Evolutionary conservation across 2,797 vertebrate species (phyloP).

Genomic region (Melopsittacus undulatus): DNA sequence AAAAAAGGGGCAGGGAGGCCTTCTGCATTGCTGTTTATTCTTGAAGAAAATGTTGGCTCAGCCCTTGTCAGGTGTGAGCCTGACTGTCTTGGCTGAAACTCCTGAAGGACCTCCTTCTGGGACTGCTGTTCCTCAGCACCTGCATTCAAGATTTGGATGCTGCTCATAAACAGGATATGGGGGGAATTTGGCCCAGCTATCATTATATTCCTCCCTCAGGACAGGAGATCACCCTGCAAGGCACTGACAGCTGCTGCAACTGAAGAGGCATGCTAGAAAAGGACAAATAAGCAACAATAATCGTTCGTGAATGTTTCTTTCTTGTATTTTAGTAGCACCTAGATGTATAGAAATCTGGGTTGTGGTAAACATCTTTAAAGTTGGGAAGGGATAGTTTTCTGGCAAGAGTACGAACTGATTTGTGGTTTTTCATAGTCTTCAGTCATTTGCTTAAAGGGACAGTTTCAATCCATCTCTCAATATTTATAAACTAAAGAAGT

Average conservation of each 20-base stretch:
- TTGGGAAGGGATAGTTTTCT: background rate
- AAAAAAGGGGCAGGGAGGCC: background rate
- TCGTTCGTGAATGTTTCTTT: background rate
- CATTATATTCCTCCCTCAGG: background rate
- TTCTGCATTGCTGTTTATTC: rapidly evolving
- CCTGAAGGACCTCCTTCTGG: background rate
- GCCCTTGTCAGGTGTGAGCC: background rate
- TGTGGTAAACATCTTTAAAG: background rate
- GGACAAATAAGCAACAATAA: background rate
- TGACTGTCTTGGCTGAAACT: slow-evolving; percentile 15
- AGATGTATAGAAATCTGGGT: background rate
- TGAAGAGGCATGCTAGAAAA: background rate
- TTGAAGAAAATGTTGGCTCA: background rate
- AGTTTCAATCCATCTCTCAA: background rate
- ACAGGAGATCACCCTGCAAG: background rate
- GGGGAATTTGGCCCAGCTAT: background rate
- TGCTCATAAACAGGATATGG: background rate
- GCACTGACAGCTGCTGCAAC: background rate
- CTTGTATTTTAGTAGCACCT: background rate
- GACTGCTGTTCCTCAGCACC: background rate
- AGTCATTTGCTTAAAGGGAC: background rate
- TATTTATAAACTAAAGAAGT: background rate
- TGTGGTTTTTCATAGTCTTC: background rate
- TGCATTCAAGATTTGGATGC: background rate
- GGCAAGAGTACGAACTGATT: background rate